Conservation (phyloP, 2,888 invertebrate genomes). For the Sycophila texana region DNA sequence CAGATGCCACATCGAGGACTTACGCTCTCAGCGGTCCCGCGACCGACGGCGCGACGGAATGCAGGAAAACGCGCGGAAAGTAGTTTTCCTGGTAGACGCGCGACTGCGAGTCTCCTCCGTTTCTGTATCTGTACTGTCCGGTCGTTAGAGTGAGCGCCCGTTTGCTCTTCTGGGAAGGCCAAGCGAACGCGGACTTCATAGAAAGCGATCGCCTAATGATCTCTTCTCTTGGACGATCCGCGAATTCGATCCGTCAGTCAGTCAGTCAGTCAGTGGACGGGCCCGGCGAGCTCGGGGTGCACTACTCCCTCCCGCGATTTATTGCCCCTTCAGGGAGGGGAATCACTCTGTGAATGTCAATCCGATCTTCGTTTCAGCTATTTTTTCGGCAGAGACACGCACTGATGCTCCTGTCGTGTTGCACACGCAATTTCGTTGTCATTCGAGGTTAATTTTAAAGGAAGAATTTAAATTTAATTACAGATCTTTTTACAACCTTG, state of each 20-base stretch:
- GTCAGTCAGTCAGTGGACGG: conserved; percentile 5
- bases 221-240: conserved; percentile 55
- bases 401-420: neutral
- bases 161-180: conserved; percentile 6
- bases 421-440: too few relatives aligned
- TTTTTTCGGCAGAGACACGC: neutral
- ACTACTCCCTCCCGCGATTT: conserved; percentile 24
- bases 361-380: neutral
- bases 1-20: too few relatives aligned
- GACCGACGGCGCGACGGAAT: conserved; percentile 1
- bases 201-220: conserved; percentile 60
- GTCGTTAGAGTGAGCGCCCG: conserved; percentile 43
- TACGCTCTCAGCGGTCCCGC: too few relatives aligned
- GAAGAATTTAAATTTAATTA: too few relatives aligned
- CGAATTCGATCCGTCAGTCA: conserved; percentile 59
- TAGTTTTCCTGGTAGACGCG: conserved; percentile 45
- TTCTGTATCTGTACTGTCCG: conserved; percentile 36
- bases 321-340: conserved; percentile 39
- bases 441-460: too few relatives aligned
- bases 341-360: conserved; percentile 41
- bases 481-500: too few relatives aligned
- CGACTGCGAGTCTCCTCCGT: conserved; percentile 16
- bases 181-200: conserved; percentile 53
- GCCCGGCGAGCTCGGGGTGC: neutral
- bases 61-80: conserved; percentile 46